phyloP scores from a whole-genome alignment of 2,113 vertebrate genomes.

The Gorilla gorilla region DNA sequence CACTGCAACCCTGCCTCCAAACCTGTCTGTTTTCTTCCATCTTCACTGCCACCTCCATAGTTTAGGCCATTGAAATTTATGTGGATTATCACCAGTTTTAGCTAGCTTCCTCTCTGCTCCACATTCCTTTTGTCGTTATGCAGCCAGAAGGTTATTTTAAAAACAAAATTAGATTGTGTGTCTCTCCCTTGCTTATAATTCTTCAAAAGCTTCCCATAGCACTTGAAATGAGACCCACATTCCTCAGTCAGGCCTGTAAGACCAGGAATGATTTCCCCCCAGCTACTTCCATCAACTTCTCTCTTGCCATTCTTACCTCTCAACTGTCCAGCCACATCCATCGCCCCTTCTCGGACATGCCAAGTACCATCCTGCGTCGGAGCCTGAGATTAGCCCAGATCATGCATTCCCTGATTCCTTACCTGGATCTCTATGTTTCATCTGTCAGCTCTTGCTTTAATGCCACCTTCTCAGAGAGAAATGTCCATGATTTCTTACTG shows the following conservation, averaged over 20 bases:
- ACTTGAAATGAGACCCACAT: not conserved
- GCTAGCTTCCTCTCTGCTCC: not conserved
- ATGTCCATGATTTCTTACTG: not conserved
- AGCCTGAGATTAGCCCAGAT: no score
- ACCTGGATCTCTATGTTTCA: not conserved
- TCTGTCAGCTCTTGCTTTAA: not conserved
- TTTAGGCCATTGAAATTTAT: no score
- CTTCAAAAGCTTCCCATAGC: not conserved
- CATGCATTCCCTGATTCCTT: not conserved
- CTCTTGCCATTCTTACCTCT: not conserved
- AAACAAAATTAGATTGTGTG: not conserved
- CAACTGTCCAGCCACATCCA: no score
- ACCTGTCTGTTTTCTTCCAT: not conserved
- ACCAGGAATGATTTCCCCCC: not conserved
- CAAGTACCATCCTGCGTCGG: not conserved
- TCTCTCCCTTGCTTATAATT: not conserved
- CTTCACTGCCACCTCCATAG: fast-evolving
- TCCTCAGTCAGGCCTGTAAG: not conserved
- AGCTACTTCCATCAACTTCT: not conserved
- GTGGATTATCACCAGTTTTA: not conserved
- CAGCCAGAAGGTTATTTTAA: not conserved
- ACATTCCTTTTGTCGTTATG: not conserved
- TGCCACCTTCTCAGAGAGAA: not conserved
- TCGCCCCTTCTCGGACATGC: not conserved
- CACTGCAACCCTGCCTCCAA: fast-evolving